phyloP scores from a whole-genome alignment of 2,888 invertebrate genomes.

The Noctuana brunneofusca region DNA sequence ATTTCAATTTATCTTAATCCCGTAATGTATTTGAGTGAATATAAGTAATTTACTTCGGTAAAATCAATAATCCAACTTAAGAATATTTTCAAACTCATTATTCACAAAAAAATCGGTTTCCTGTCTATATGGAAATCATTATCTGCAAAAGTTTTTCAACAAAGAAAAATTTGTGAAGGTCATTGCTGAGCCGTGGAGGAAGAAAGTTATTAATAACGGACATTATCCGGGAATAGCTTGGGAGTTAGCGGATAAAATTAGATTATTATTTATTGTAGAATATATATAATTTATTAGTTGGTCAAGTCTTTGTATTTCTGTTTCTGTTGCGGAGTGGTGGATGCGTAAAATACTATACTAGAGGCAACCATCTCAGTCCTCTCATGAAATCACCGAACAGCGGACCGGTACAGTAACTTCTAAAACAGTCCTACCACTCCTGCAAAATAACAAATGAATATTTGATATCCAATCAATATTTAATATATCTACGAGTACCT shows the following conservation, averaged over 20 bases:
- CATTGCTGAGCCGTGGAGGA: constrained; percentile 8
- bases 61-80: constrained; percentile 5
- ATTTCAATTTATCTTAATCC: no score
- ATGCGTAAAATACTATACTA: no score
- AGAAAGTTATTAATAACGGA: constrained; percentile 12
- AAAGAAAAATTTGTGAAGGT: constrained; percentile 13
- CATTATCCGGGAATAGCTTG: not conserved
- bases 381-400: no score
- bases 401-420: no score
- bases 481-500: not conserved
- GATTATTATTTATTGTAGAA: not conserved
- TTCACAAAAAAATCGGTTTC: constrained; percentile 7
- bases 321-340: no score
- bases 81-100: constrained; percentile 17
- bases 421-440: no score
- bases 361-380: no score
- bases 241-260: not conserved
- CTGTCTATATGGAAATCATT: constrained; percentile 20
- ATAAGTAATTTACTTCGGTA: not conserved
- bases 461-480: not conserved
- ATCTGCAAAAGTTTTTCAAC: constrained; percentile 15
- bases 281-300: not conserved
- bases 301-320: no score
- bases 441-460: no score
- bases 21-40: no score